Evolutionary conservation across 2,888 invertebrate species (phyloP).

Genomic region (Lottia gigantea): DNA sequence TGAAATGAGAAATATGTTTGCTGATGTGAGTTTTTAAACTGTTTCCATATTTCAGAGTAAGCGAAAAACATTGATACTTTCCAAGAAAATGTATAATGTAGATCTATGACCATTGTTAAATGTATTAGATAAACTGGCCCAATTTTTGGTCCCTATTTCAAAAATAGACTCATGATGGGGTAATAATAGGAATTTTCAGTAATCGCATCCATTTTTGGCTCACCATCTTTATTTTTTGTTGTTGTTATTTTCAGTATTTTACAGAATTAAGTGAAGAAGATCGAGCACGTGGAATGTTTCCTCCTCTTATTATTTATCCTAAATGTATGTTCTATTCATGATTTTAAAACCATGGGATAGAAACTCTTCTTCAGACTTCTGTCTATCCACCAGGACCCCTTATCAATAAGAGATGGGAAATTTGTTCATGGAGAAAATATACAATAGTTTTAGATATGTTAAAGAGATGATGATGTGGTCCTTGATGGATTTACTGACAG

Average conservation of each 20-base stretch:
- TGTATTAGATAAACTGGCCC: no score
- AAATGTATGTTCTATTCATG: constrained; percentile 42
- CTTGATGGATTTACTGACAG: no score
- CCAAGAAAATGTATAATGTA: no score
- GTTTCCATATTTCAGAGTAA: no score
- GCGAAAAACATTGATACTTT: no score
- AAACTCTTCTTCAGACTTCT: neutral
- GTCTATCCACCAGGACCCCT: no score
- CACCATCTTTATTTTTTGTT: neutral
- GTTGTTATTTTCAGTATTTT: constrained; percentile 48
- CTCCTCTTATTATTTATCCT: constrained; percentile 58
- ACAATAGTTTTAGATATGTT: no score
- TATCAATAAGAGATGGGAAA: no score
- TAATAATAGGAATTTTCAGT: neutral
- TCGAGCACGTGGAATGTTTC: constrained; percentile 47
- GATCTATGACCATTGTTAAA: neutral
- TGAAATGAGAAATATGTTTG: constrained; percentile 63
- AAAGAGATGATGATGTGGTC: no score
- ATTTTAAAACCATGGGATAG: neutral
- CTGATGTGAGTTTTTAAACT: constrained; percentile 47
- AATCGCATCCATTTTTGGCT: neutral
- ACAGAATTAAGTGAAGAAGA: constrained; percentile 52
- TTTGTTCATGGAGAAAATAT: no score
- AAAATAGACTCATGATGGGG: neutral
- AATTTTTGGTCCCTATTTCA: no score